phyloP scores from a whole-genome alignment of 2,797 vertebrate species.

The Chiroxiphia lanceolata region DNA sequence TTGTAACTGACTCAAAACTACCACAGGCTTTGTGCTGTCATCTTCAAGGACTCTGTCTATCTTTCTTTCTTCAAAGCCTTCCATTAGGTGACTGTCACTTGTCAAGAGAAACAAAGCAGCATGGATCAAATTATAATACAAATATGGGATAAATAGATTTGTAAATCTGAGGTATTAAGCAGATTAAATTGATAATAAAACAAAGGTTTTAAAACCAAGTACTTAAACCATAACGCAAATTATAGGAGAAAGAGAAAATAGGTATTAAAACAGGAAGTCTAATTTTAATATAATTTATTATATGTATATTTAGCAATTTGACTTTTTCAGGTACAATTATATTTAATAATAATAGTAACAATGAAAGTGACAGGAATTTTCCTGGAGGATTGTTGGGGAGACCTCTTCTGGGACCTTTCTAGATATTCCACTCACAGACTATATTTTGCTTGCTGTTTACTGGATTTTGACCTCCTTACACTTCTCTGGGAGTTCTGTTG shows the following conservation, averaged over 20 bases:
- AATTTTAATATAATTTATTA: neutral
- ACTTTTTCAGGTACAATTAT: neutral
- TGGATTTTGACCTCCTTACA: neutral
- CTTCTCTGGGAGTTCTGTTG: neutral
- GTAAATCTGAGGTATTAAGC: neutral
- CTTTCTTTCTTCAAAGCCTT: neutral
- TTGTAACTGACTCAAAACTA: neutral
- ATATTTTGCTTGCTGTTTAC: neutral
- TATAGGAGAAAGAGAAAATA: neutral
- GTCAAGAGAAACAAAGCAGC: neutral
- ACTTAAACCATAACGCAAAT: neutral
- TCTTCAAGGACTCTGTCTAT: neutral
- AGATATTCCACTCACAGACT: neutral
- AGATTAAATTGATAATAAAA: neutral
- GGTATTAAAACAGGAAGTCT: neutral
- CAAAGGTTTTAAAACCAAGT: neutral
- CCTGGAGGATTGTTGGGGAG: neutral
- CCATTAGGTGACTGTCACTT: neutral
- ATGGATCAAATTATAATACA: neutral
- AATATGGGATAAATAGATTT: neutral
- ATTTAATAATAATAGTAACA: neutral
- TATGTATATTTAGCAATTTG: neutral
- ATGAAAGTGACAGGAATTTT: neutral
- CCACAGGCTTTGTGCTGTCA: neutral
- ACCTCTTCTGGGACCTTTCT: neutral